These are phyloP conservation scores for Oncorhynchus clarkii DNA, from an alignment of 2,113 vertebrate genomes.

Conservation along the genomic window DNA sequence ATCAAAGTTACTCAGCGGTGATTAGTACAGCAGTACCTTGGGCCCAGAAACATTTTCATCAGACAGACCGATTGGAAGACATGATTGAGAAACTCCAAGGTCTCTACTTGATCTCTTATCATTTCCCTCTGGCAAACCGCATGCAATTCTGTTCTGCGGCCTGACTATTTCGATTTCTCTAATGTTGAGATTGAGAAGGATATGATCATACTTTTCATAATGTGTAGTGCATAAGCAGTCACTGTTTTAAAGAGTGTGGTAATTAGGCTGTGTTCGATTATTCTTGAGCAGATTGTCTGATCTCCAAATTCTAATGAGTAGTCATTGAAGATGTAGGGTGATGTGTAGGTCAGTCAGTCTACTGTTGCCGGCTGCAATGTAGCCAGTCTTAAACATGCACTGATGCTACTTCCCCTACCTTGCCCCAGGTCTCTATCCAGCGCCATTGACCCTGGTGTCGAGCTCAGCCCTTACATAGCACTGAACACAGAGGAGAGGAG, in stretches of 20 bases:
- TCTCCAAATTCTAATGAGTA: no score
- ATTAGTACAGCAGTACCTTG: neutral
- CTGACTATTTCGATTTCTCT: neutral
- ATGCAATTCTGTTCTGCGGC: neutral
- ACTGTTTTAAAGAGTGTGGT: neutral
- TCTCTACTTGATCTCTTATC: neutral
- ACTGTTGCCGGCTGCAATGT: no score
- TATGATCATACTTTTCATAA: neutral
- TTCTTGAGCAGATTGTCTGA: no score
- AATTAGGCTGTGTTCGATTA: neutral
- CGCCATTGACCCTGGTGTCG: constrained; percentile 57
- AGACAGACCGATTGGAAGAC: no score
- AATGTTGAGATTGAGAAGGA: no score
- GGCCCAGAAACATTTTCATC: neutral
- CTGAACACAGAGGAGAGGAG: constrained; percentile 50
- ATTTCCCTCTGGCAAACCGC: neutral
- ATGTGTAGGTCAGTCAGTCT: no score
- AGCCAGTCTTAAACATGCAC: no score
- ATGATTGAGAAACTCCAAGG: neutral
- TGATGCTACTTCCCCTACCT: constrained; percentile 36
- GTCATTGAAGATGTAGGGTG: no score
- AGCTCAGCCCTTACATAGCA: constrained; percentile 50
- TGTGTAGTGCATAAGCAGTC: neutral
- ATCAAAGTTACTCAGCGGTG: neutral
- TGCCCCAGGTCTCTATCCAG: constrained; percentile 60